Conservation (phyloP, 2,113 vertebrate species). For the Vombatus ursinus region DNA sequence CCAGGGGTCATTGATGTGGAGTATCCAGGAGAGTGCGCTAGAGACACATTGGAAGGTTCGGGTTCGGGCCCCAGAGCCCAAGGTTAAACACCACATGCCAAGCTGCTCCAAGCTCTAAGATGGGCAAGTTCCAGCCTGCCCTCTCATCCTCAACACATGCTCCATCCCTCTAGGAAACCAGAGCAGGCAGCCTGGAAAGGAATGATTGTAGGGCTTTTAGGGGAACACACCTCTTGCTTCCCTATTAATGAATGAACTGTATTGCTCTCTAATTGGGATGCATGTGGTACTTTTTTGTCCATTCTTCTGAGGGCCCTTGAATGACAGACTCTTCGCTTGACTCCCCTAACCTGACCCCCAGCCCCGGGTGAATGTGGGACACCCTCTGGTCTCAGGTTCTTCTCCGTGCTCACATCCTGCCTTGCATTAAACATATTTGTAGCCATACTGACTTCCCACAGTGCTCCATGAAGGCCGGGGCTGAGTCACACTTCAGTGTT, state of each 20-base stretch:
- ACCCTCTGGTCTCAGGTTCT: not conserved
- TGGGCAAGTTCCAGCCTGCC: slow-evolving; percentile 9
- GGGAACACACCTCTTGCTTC: not conserved
- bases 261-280: not conserved
- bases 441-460: not conserved
- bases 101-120: not conserved
- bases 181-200: not conserved
- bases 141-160: not conserved
- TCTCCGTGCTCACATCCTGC: not conserved
- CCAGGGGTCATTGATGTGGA: not conserved
- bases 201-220: not conserved
- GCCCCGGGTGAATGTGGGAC: not conserved
- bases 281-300: too few relatives aligned
- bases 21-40: not conserved
- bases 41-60: not conserved
- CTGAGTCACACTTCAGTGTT: not conserved
- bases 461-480: not conserved
- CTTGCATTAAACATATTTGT: not conserved
- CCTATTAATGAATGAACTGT: not conserved
- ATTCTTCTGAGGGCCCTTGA: not conserved
- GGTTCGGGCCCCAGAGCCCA: not conserved
- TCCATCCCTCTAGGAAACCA: not conserved
- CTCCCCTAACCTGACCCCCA: not conserved
- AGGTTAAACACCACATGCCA: not conserved
- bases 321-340: not conserved